Evolutionary conservation across 1,140 invertebrate species (phyloP).

Genomic region (Apis laboriosa): DNA sequence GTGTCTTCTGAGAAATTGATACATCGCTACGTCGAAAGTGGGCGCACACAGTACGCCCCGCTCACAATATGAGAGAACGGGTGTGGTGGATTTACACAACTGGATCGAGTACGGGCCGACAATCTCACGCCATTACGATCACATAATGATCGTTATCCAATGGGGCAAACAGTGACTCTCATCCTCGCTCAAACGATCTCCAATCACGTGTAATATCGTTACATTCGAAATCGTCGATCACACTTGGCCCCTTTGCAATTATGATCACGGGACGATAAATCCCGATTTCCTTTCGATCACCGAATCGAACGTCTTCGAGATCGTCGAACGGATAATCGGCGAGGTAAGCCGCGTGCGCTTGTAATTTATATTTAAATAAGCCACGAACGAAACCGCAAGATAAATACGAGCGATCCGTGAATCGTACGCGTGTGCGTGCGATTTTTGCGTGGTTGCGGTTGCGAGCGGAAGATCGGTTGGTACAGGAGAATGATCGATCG

Average conservation of each 20-base stretch:
- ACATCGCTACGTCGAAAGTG: slow-evolving; percentile 46
- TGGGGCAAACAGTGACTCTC: slow-evolving; percentile 69
- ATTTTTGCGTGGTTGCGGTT: slow-evolving; percentile 69
- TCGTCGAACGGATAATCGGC: slow-evolving; percentile 52
- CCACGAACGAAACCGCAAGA: slow-evolving; percentile 75
- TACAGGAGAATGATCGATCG: slow-evolving; percentile 13
- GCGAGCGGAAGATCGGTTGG: slow-evolving; percentile 30
- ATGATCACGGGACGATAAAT: slow-evolving; percentile 69
- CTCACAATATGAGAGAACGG: slow-evolving; percentile 13
- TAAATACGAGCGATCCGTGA: slow-evolving; percentile 69
- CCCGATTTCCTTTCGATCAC: slow-evolving; percentile 39
- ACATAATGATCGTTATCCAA: slow-evolving; percentile 75
- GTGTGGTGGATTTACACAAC: slow-evolving; percentile 58
- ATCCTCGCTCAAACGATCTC: slow-evolving; percentile 23
- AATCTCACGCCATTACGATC: slow-evolving; percentile 76
- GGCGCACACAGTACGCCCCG: not conserved
- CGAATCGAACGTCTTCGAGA: slow-evolving; percentile 35
- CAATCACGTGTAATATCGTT: slow-evolving; percentile 20
- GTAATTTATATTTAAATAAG: slow-evolving; percentile 80
- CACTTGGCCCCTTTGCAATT: slow-evolving; percentile 68
- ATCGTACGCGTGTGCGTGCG: slow-evolving; percentile 51
- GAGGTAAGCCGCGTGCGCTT: slow-evolving; percentile 36
- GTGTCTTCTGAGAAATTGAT: slow-evolving; percentile 62
- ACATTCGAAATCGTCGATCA: slow-evolving; percentile 46
- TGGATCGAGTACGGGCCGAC: slow-evolving; percentile 65